Evolutionary conservation across 1,140 invertebrate species (phyloP), one percentile per base, ranked within the genome.

Genomic region (Lamellibrachia luymesi): DNA sequence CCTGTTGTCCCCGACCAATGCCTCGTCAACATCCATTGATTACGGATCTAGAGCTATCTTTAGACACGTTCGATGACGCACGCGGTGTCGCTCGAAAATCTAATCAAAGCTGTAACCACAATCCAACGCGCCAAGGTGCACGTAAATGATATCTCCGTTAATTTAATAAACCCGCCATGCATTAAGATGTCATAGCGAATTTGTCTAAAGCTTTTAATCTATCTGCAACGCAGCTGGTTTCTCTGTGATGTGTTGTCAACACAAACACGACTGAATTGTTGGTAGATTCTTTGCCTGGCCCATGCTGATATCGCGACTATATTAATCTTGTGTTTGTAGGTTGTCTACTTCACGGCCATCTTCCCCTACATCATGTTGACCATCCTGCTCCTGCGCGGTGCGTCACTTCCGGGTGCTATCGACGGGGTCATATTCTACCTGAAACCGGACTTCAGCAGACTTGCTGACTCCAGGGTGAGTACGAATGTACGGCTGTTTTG

Each of bases 401-500:
- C 92, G 4, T 91, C 92, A 49, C 38, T 94, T 38, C 50, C 90
- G 51, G 94, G 94, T 25, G 92, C 94, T 4, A 89, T 92, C 27
- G 92, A 94, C 5, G 94, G 94, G 51, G 92, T 94, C 50, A 49
- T 91, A n/a, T 94, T 94, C 90, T 94, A 94, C 52, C 90, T 94
- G 92, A 92, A 64, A 17, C 95, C 95, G 1, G 94, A 96, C 92
- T 95, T 95, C 92, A 17, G 91, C 27, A 94, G 94, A 90, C 93
- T 96, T 0, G 90, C 94, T 5, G 95, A 96, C 93, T 94, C 95
- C 49, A 50, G 93, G 94, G 64, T 80, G 17, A 80, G 64, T 80
- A 95, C 93, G 64, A 80, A 80, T 80, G 25, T 10, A 17, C 17
- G 52, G 52, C 52, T 56, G 6, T 56, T 8, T 6, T 0, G 17